These are phyloP conservation scores for Parazoanthus atlanticus DNA, from an alignment of 92 coral and sea anemone species.

Conservation along the genomic window DNA sequence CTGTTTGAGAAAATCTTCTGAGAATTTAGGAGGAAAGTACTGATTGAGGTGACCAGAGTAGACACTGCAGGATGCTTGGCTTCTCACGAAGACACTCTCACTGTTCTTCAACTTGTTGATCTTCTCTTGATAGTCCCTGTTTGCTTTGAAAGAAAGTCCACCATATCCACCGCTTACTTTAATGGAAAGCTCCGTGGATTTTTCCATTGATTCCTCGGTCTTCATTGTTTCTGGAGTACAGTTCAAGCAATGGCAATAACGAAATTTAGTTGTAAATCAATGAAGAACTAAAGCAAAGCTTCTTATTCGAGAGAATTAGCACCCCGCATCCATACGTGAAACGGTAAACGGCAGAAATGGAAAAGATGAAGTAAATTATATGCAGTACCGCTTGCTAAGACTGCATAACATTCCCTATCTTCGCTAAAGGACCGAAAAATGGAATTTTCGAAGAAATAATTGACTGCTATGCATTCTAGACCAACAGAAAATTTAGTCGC, in stretches of 20 bases:
- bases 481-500: too few species aligned
- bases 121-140: background rate
- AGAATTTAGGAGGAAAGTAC: background rate
- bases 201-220: background rate
- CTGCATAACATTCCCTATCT: too few species aligned
- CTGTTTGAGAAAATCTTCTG: background rate
- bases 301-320: background rate
- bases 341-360: too few species aligned
- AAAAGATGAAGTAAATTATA: too few species aligned
- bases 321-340: too few species aligned
- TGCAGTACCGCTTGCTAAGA: too few species aligned
- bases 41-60: background rate
- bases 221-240: background rate
- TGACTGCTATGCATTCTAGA: too few species aligned
- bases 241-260: background rate
- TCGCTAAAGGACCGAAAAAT: too few species aligned
- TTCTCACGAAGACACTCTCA: background rate
- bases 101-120: background rate
- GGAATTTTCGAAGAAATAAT: too few species aligned
- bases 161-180: conserved; percentile 4
- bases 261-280: too few species aligned
- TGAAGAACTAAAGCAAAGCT: background rate
- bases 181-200: background rate
- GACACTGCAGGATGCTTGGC: background rate
- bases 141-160: background rate